A percentile compares a stretch with the other conserved stretches of the same genome.
phyloP scores from a whole-genome alignment of 2,888 invertebrate genomes.

The Zonitis immaculata region DNA sequence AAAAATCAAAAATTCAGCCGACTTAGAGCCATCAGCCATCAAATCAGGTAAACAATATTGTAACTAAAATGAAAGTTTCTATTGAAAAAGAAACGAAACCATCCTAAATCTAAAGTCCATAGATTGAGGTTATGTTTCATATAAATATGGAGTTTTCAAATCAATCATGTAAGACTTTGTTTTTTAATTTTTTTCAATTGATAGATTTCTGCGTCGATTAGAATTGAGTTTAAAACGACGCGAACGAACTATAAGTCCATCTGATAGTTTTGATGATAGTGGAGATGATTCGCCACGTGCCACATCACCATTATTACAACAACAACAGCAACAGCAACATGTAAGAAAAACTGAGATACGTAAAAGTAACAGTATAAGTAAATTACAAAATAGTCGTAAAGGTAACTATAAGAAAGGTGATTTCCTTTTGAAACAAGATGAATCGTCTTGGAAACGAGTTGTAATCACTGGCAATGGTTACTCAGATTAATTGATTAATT shows the following conservation, averaged over 20 bases:
- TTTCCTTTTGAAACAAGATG: conserved; percentile 36
- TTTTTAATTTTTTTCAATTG: conserved; percentile 9
- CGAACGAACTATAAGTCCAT: conserved; percentile 53
- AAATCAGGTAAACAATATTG: conserved; percentile 59
- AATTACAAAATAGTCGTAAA: conserved; percentile 34
- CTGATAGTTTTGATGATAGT: conserved; percentile 48
- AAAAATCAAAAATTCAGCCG: conserved; percentile 60
- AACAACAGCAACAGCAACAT: too few species aligned
- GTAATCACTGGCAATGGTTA: conserved; percentile 42
- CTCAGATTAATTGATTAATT: conserved; percentile 38
- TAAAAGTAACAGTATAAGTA: conserved; percentile 47
- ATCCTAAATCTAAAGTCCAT: too few species aligned
- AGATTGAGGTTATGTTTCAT: too few species aligned
- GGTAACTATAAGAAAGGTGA: conserved; percentile 40
- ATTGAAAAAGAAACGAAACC: too few species aligned
- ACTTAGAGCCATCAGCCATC: conserved; percentile 68
- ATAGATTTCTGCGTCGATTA: conserved; percentile 65
- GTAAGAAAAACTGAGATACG: conserved; percentile 44
- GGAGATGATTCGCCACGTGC: conserved; percentile 62
- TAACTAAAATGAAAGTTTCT: too few species aligned
- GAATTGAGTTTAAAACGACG: conserved; percentile 67
- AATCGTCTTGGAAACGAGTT: conserved; percentile 38
- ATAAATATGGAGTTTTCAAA: too few species aligned
- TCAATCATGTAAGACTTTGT: too few species aligned
- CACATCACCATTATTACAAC: conserved; percentile 58